Conservation (phyloP, 2,797 vertebrate species). For the Smutsia gigantea region DNA sequence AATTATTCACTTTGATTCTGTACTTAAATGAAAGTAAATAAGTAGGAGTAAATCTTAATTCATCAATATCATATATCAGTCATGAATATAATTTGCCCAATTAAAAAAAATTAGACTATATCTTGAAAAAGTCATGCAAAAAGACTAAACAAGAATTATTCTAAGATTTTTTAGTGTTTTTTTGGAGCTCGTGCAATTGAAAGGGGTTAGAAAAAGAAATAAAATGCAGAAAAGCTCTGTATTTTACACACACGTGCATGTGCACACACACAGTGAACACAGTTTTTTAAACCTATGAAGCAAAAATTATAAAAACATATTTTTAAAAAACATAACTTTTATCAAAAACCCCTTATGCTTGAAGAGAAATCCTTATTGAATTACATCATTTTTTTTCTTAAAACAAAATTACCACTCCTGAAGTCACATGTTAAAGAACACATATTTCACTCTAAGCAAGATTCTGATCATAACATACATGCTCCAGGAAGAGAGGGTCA, state of each 20-base stretch:
- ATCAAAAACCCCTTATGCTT: background rate
- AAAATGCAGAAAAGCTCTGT: background rate
- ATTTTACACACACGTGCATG: background rate
- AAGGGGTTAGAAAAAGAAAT: background rate
- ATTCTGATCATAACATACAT: background rate
- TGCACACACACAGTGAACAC: too few relatives aligned
- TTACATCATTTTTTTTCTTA: background rate
- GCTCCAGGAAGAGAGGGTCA: background rate
- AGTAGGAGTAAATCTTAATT: background rate
- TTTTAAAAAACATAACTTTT: background rate
- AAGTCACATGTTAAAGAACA: background rate
- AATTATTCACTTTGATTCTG: background rate
- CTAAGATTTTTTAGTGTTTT: background rate
- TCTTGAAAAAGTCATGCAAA: background rate
- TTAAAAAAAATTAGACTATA: background rate
- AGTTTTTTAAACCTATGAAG: background rate
- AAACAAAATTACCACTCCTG: background rate
- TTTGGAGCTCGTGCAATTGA: background rate
- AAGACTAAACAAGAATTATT: background rate
- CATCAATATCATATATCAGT: background rate
- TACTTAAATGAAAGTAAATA: conserved; percentile 23
- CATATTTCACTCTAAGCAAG: background rate
- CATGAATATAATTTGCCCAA: background rate
- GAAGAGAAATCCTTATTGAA: background rate
- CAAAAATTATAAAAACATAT: background rate